phyloP scores from a whole-genome alignment of 2,797 vertebrate genomes.

The Telmatherina bonti region DNA sequence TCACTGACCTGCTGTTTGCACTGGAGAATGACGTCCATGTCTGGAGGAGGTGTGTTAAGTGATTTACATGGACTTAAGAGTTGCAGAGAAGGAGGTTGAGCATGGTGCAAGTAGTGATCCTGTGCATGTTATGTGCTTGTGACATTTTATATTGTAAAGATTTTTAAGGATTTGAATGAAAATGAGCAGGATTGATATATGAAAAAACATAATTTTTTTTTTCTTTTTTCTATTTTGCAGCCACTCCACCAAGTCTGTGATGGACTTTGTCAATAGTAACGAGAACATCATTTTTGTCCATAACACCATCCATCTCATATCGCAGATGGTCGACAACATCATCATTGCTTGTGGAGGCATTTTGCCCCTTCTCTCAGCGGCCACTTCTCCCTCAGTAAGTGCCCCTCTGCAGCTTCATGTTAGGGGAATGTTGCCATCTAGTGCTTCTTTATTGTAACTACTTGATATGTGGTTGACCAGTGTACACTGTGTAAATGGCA shows the following conservation, averaged over 20 bases:
- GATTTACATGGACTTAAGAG: conserved; percentile 19
- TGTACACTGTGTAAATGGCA: neutral
- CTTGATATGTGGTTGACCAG: neutral
- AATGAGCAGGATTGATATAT: neutral
- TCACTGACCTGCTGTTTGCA: conserved; percentile 96
- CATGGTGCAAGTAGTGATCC: neutral
- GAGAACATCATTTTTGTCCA: conserved; percentile 99
- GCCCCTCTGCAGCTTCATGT: conserved; percentile 5
- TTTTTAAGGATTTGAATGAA: neutral
- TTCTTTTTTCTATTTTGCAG: conserved; percentile 72
- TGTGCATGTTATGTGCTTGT: neutral
- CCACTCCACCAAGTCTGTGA: conserved; percentile 97
- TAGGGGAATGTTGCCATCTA: conserved; percentile 67
- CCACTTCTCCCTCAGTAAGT: conserved; percentile 87
- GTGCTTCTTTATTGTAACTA: conserved; percentile 37
- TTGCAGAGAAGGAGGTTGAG: neutral
- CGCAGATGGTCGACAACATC: conserved; percentile 99
- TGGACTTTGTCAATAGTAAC: conserved; percentile 99
- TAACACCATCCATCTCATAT: conserved; percentile 99
- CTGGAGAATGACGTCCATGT: conserved; percentile 97
- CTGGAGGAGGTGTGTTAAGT: conserved; percentile 92
- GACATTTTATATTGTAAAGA: too few species aligned
- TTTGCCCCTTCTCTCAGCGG: conserved; percentile 93
- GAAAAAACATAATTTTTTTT: neutral
- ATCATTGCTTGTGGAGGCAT: conserved; percentile 94